These are phyloP conservation scores for Osmerus mordax DNA, from an alignment of 2,113 vertebrate species.

Conservation along the genomic window DNA sequence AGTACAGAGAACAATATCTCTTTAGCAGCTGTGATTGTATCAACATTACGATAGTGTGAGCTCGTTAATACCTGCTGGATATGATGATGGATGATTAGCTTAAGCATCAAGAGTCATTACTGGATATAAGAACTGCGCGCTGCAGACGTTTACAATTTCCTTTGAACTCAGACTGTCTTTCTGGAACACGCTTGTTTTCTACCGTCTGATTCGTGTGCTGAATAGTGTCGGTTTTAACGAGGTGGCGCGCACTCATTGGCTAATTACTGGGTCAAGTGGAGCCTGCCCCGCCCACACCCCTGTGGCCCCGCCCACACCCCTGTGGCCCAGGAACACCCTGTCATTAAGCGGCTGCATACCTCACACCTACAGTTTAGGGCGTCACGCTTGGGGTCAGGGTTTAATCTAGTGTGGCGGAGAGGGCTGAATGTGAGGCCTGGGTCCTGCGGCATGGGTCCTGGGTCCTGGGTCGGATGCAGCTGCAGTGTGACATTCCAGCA, in stretches of 20 bases:
- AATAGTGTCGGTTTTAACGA: slow-evolving; percentile 28
- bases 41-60: slow-evolving; percentile 66
- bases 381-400: slow-evolving; percentile 36
- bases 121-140: too few species aligned
- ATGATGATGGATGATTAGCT: slow-evolving; percentile 72
- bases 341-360: slow-evolving; percentile 23
- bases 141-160: too few species aligned
- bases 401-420: slow-evolving; percentile 34
- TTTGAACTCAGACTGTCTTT: too few species aligned
- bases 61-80: slow-evolving; percentile 76
- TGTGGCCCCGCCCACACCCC: slow-evolving; percentile 3
- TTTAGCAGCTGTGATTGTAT: slow-evolving; percentile 66
- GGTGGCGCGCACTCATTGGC: neutral
- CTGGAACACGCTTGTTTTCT: too few species aligned
- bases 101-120: slow-evolving; percentile 55
- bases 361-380: slow-evolving; percentile 10
- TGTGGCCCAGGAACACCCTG: neutral
- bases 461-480: neutral
- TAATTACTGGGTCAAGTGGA: slow-evolving; percentile 23
- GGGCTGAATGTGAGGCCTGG: neutral
- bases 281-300: slow-evolving; percentile 8
- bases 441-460: neutral
- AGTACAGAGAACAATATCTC: slow-evolving; percentile 57
- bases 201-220: too few species aligned
- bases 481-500: slow-evolving; percentile 32